Percentiles rank a stretch among this genome's conserved stretches.
Conservation (phyloP, 2,797 vertebrate genomes). For the Pogonophryne albipinna region DNA sequence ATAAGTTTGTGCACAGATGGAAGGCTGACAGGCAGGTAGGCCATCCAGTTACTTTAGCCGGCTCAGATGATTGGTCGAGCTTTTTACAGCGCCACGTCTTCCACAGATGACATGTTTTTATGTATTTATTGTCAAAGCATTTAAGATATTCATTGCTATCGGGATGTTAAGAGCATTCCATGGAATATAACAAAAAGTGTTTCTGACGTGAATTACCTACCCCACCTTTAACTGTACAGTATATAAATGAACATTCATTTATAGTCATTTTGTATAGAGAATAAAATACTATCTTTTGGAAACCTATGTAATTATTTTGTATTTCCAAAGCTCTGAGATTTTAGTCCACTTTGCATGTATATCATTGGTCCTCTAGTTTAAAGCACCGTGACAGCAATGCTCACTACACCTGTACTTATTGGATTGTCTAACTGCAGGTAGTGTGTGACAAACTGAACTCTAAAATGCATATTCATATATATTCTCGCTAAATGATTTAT, state of each 20-base stretch:
- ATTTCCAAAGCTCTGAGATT: conserved; percentile 13
- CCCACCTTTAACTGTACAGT: neutral
- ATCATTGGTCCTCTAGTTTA: conserved; percentile 5
- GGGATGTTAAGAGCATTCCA: no score
- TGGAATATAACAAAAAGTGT: no score
- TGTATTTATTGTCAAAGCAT: no score
- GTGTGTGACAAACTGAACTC: neutral
- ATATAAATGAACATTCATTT: neutral
- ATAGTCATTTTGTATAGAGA: conserved; percentile 25
- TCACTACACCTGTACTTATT: neutral
- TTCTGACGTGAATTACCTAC: no score
- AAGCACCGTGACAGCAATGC: neutral
- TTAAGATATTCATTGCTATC: no score
- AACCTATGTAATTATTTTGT: neutral
- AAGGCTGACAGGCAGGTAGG: no score
- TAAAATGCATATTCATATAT: neutral
- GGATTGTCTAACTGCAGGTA: conserved; percentile 7
- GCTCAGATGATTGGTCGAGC: no score
- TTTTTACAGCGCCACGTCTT: no score
- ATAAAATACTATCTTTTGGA: conserved; percentile 9
- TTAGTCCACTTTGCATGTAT: neutral
- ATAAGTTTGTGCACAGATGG: no score
- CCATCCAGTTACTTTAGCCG: no score
- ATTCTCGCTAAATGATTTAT: neutral
- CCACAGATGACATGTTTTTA: no score